Conservation (phyloP, 2,797 vertebrate species). For the Eleutherodactylus coqui region DNA sequence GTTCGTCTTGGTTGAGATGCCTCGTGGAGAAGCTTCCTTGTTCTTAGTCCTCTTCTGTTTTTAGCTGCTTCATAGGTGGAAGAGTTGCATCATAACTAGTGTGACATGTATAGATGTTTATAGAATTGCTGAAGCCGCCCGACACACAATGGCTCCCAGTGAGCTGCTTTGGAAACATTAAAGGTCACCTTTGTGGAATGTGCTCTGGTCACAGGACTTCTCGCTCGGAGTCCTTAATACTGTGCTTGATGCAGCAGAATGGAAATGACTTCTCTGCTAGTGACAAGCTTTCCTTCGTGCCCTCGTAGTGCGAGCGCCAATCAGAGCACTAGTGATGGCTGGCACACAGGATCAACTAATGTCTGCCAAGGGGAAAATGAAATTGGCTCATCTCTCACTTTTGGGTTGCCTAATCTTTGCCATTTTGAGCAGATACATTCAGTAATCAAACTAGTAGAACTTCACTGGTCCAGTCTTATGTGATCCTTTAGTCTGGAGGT, state of each 20-base stretch:
- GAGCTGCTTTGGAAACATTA: constrained; percentile 20
- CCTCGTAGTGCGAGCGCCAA: neutral
- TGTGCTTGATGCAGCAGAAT: neutral
- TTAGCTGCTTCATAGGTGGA: neutral
- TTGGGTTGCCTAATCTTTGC: too few species aligned
- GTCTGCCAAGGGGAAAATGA: too few species aligned
- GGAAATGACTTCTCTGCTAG: neutral
- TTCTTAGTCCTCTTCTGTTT: neutral
- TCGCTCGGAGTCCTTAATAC: neutral
- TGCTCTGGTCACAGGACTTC: constrained; percentile 33
- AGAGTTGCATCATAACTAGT: neutral
- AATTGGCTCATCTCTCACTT: too few species aligned
- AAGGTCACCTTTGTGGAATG: constrained; percentile 50
- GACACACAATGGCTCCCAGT: neutral
- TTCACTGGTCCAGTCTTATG: too few species aligned
- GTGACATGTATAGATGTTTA: neutral
- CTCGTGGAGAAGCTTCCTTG: neutral
- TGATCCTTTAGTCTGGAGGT: too few species aligned
- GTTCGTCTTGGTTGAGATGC: neutral
- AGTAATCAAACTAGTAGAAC: too few species aligned
- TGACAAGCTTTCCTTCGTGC: neutral
- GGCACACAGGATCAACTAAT: too few species aligned
- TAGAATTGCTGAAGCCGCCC: neutral
- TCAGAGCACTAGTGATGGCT: neutral
- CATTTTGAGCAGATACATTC: too few species aligned